phyloP scores from a whole-genome alignment of 2,113 vertebrate genomes.

The Solenodon paradoxus region DNA sequence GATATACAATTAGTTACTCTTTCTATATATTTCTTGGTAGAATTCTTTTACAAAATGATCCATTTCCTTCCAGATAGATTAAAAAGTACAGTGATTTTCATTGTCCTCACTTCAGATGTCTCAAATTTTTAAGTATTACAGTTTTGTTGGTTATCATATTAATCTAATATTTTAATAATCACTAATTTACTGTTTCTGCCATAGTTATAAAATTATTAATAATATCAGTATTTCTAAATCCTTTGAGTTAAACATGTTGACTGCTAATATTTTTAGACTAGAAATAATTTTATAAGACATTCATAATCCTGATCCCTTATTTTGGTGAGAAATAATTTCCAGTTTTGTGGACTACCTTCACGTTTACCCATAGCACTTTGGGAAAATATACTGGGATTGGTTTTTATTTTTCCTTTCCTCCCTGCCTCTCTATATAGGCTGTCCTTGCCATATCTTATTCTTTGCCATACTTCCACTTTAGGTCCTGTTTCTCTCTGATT shows the following conservation, averaged over 20 bases:
- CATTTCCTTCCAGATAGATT: neutral
- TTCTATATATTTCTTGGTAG: neutral
- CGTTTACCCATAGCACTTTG: neutral
- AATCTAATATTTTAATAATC: neutral
- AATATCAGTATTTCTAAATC: neutral
- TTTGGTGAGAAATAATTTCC: slow-evolving; percentile 25
- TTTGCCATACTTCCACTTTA: slow-evolving; percentile 85
- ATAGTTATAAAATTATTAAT: neutral
- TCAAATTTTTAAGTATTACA: slow-evolving; percentile 11
- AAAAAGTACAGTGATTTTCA: slow-evolving; percentile 6
- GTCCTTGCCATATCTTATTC: slow-evolving; percentile 75
- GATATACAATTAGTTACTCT: neutral
- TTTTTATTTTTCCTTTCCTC: slow-evolving; percentile 25
- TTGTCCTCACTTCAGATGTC: slow-evolving; percentile 24
- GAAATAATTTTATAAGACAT: neutral
- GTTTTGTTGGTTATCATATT: slow-evolving; percentile 9
- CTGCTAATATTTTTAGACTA: neutral
- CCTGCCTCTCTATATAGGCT: neutral
- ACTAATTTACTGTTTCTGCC: neutral
- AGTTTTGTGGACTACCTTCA: neutral
- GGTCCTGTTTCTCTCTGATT: slow-evolving; percentile 76
- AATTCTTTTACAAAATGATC: slow-evolving; percentile 31
- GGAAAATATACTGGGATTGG: neutral
- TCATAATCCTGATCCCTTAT: neutral
- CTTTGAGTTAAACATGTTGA: slow-evolving; percentile 4